Conservation (phyloP, 2,113 vertebrate genomes). For the Eurypyga helias region DNA sequence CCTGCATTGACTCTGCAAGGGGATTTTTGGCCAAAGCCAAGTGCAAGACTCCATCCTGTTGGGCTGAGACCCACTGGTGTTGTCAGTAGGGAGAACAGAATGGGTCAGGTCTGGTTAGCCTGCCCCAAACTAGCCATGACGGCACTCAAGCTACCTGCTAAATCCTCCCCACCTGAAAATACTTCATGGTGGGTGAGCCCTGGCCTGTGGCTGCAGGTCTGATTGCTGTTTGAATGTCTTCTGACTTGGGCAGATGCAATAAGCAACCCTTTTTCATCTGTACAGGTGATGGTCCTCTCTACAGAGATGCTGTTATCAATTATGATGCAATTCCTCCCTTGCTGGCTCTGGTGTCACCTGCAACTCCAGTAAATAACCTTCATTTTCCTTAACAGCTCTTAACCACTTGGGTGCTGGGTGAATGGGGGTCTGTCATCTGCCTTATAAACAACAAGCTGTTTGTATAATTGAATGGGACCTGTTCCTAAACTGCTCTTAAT, state of each 20-base stretch:
- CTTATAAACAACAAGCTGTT: not conserved
- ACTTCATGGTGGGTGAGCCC: not conserved
- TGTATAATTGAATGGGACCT: not conserved
- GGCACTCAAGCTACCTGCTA: not conserved
- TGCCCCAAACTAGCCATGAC: not conserved
- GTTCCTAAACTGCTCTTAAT: not conserved
- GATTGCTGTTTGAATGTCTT: not conserved
- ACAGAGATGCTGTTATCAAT: conserved; percentile 85
- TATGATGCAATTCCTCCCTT: conserved; percentile 82
- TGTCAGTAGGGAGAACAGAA: not conserved
- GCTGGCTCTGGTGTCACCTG: conserved; percentile 79
- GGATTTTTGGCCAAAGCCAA: not conserved
- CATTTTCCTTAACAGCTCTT: not conserved
- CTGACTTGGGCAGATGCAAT: not conserved
- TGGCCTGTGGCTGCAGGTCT: not conserved
- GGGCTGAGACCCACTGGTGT: not conserved
- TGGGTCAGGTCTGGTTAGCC: not conserved
- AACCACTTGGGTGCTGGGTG: not conserved
- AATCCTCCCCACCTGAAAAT: not conserved
- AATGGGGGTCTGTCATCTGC: not conserved
- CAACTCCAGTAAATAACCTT: conserved; percentile 82
- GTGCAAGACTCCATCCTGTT: not conserved
- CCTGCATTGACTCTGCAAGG: not conserved
- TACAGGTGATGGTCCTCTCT: conserved; percentile 87
- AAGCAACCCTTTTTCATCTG: not conserved